Evolutionary conservation across 2,797 vertebrate genomes (phyloP), one percentile per base, ranked within the genome.

Genomic region (Serranus cabrilla): DNA sequence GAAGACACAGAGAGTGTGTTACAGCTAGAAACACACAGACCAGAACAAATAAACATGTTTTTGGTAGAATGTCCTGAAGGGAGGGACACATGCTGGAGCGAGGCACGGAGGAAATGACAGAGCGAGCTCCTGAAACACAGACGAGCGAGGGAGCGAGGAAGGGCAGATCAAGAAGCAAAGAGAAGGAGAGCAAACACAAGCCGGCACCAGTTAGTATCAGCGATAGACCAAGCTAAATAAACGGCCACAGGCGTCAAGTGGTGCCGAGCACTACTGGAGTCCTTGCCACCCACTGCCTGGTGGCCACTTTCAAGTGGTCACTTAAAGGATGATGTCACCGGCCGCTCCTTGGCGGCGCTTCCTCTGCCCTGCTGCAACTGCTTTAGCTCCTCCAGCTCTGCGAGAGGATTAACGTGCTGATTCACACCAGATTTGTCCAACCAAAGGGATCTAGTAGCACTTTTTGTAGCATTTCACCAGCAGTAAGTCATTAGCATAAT

Each of bases 291-390:
- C 88, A 84, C 78, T 8, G 82, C 88, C 75, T 73, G 68, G 66
- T 68, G 80, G 82, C 59, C 63, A 49, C 77, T 91, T 88, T 91
- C 83, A 91, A 88, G 91, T 93, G 91, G 90, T 83, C 90, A 80
- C 82, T 78, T 42, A 59, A 70, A 61, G 25, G 73, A 76, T 92
- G 91, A 91, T 91, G 89, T 92, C 91, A 92, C 61, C 13, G 64
- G 83, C 80, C 40, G 59, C 91, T 79, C 64, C 78, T 76, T 50
- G 73, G 74, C 77, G 65, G 78, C 13, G 9, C 55, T 58, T 62
- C 65, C 55, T n/a, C 78, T 57, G 74, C 52, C 40, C 61, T 25
- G 55, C 75, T 58, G 71, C 70, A 66, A 17, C 55, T 45, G 77
- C 9, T 86, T 70, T 69, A 66, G 56, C 55, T 71, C 25, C 40